phyloP scores from a whole-genome alignment of 2,888 invertebrate genomes.

The Drosophila niveifrons region DNA sequence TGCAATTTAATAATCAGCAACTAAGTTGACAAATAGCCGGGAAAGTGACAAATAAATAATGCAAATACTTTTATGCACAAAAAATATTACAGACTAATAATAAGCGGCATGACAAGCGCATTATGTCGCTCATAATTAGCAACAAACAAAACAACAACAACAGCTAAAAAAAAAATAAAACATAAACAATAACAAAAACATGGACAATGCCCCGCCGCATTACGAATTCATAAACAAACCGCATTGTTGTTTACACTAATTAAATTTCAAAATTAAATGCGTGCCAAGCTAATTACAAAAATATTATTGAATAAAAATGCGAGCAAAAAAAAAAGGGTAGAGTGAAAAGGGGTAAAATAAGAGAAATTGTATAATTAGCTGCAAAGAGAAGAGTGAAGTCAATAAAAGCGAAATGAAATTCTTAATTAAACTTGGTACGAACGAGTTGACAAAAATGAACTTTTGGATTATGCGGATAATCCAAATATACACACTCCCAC shows the following conservation, averaged over 20 bases:
- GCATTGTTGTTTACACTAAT: slow-evolving; percentile 70
- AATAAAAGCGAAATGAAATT: slow-evolving; percentile 58
- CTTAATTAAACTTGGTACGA: slow-evolving; percentile 64
- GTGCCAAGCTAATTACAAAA: slow-evolving; percentile 70
- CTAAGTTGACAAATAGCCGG: slow-evolving; percentile 28
- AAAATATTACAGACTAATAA: slow-evolving; percentile 36
- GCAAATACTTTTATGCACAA: slow-evolving; percentile 20
- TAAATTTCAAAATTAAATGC: slow-evolving; percentile 71
- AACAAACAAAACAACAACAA: slow-evolving; percentile 26
- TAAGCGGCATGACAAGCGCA: slow-evolving; percentile 44
- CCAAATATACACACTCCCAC: not conserved
- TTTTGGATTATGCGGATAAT: slow-evolving; percentile 8
- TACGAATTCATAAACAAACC: slow-evolving; percentile 66
- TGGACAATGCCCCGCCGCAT: slow-evolving; percentile 39
- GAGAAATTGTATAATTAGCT: slow-evolving; percentile 53
- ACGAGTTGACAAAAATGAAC: slow-evolving; percentile 17
- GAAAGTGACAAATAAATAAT: slow-evolving; percentile 38
- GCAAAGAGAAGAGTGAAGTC: slow-evolving; percentile 36
- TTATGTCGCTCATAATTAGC: slow-evolving; percentile 60
- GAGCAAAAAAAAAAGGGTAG: not conserved
- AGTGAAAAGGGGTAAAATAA: slow-evolving; percentile 7
- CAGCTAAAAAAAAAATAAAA: slow-evolving; percentile 5
- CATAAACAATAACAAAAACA: slow-evolving; percentile 2
- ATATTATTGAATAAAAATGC: slow-evolving; percentile 52
- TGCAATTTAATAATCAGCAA: not conserved